These are phyloP conservation scores for Hydropotes inermis DNA, from an alignment of 2,113 vertebrate genomes.

Conservation along the genomic window DNA sequence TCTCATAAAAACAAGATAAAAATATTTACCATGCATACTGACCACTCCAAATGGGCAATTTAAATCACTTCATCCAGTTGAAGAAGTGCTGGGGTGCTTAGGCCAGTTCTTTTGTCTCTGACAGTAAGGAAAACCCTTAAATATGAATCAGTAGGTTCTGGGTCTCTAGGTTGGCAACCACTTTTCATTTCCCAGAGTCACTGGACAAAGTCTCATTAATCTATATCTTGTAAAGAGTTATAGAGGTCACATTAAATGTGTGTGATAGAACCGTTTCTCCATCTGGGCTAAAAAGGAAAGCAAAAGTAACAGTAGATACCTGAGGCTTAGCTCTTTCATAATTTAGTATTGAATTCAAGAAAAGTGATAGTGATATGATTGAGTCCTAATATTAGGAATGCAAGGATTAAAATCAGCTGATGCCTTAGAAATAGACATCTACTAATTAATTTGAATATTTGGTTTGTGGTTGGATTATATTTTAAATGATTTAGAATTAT, in stretches of 20 bases:
- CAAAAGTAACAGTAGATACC: constrained; percentile 19
- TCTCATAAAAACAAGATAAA: neutral
- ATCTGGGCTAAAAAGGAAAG: constrained; percentile 6
- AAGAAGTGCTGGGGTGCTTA: neutral
- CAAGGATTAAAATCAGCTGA: neutral
- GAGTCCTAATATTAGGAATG: neutral
- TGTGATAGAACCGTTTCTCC: constrained; percentile 21
- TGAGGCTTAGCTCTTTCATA: constrained; percentile 15
- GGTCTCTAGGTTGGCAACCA: constrained; percentile 43
- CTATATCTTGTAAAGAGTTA: constrained; percentile 56
- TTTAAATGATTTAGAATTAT: constrained; percentile 24
- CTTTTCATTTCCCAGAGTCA: constrained; percentile 44
- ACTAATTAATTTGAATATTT: neutral
- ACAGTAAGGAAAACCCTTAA: constrained; percentile 7
- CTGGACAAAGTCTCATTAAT: constrained; percentile 41
- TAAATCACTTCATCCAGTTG: neutral
- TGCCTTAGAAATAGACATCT: neutral
- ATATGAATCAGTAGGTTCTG: constrained; percentile 31
- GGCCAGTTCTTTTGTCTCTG: constrained; percentile 17
- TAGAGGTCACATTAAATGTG: constrained; percentile 24
- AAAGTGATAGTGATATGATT: neutral
- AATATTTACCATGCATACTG: neutral
- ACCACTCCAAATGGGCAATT: neutral
- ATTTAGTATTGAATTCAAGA: neutral
- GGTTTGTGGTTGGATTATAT: neutral